Conservation (phyloP, 2,888 invertebrate species). For the Tillus elongatus region DNA sequence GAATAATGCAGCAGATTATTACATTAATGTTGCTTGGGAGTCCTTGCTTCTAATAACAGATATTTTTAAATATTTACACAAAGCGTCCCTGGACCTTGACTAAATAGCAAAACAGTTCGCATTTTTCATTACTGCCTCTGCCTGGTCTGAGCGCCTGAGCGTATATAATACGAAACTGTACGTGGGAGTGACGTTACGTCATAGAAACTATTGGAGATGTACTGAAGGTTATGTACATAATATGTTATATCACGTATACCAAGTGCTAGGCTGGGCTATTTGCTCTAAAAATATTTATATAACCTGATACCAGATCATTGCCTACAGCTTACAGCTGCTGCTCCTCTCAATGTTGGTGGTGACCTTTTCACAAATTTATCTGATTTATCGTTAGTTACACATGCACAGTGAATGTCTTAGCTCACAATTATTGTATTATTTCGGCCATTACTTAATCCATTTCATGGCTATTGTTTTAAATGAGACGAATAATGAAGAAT, state of each 20-base stretch:
- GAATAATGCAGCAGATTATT: not conserved
- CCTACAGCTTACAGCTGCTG: not conserved
- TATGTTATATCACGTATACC: constrained; percentile 3
- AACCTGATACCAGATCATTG: not conserved
- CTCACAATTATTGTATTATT: too few species aligned
- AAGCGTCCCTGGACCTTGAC: constrained; percentile 18
- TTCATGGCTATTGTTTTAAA: too few species aligned
- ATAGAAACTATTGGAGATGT: not conserved
- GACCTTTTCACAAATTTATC: too few species aligned
- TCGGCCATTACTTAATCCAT: too few species aligned
- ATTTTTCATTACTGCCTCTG: not conserved
- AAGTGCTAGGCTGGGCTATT: not conserved
- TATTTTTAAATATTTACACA: constrained; percentile 19
- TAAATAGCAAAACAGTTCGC: constrained; percentile 7
- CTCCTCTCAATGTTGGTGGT: not conserved
- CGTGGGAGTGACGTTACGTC: constrained; percentile 4
- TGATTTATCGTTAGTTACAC: too few species aligned
- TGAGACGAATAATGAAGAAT: too few species aligned
- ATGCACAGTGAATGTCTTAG: too few species aligned
- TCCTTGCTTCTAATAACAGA: constrained; percentile 16
- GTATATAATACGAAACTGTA: too few species aligned
- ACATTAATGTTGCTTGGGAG: too few species aligned
- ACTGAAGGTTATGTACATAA: constrained; percentile 3
- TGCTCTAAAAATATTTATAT: too few species aligned
- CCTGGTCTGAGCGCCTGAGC: too few species aligned